These are phyloP conservation scores for Guaruba guarouba DNA, from an alignment of 2,113 vertebrate genomes.

Conservation along the genomic window DNA sequence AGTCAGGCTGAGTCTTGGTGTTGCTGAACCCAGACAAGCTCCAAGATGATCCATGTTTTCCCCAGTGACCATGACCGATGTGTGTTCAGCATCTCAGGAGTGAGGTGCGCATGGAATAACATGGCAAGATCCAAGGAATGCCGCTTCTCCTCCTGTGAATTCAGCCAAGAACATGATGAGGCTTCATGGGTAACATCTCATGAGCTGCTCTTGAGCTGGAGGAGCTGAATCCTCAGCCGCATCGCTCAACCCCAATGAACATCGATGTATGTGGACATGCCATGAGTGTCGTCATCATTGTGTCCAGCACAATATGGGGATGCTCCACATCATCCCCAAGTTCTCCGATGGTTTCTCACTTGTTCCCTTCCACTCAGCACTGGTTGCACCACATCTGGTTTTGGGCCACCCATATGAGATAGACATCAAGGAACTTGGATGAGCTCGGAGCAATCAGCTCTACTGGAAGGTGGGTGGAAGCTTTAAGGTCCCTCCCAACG, in stretches of 20 bases:
- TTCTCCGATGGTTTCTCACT: rapidly evolving
- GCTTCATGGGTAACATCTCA: neutral
- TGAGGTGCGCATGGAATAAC: neutral
- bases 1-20: rapidly evolving
- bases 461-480: neutral
- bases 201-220: neutral
- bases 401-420: neutral
- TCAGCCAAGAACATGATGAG: neutral
- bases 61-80: neutral
- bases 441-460: neutral
- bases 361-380: neutral
- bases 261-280: rapidly evolving
- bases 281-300: rapidly evolving
- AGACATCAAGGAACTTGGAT: neutral
- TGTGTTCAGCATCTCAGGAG: neutral
- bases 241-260: neutral
- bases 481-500: neutral
- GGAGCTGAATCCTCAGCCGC: neutral
- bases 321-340: neutral
- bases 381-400: neutral
- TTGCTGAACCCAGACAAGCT: neutral
- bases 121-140: rapidly evolving
- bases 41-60: neutral
- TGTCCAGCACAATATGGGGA: neutral
- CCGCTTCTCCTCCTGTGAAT: neutral